A percentile compares a stretch with the other conserved stretches of the same genome.
Conservation (phyloP, 2,888 invertebrate species). For the Aphodius sticticus region DNA sequence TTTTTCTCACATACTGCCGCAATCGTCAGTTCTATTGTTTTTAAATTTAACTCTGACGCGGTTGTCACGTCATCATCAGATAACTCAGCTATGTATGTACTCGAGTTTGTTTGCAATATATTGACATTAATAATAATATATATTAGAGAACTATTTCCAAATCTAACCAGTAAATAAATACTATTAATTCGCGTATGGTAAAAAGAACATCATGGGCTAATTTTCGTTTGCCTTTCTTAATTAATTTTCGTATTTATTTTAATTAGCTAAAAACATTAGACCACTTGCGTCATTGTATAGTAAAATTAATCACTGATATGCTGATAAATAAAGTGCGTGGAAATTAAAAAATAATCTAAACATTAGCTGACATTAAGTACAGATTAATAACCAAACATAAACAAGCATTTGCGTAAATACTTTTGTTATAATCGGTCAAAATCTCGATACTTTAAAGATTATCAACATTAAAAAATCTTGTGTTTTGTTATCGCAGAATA, state of each 20-base stretch:
- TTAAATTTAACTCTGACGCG: no score
- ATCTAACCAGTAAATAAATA: no score
- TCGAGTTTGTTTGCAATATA: no score
- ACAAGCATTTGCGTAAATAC: not conserved
- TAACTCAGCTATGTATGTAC: no score
- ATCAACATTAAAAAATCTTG: not conserved
- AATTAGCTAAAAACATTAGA: not conserved
- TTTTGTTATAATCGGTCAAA: not conserved
- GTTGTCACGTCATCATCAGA: no score
- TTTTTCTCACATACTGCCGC: no score
- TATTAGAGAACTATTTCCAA: no score
- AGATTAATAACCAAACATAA: not conserved
- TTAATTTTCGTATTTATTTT: not conserved
- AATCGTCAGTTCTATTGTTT: no score
- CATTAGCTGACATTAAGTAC: not conserved
- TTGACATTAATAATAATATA: no score
- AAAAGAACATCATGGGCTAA: no score
- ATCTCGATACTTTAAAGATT: not conserved
- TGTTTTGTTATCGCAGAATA: not conserved
- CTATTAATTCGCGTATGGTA: no score
- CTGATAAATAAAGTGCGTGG: not conserved
- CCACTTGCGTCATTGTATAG: not conserved
- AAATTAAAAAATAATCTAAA: not conserved
- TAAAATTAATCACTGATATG: not conserved
- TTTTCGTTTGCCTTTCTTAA: no score